Base-by-base conservation (phyloP, 1,140 invertebrate genomes). In the Magallana gigas region DNA sequence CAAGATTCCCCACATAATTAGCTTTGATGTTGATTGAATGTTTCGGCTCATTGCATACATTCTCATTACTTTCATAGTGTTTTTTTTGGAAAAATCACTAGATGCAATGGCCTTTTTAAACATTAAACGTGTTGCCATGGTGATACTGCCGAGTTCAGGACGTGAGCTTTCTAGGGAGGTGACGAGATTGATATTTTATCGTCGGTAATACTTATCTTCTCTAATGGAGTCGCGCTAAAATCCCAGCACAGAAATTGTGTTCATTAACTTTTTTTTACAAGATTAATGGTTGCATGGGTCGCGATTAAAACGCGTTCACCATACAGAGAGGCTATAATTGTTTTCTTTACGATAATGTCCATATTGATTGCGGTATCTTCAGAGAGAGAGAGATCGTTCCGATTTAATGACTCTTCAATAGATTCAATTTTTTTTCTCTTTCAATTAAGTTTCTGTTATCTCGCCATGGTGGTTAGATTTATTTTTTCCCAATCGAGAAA, bases 181-280 rank as follows among this genome's bases (percentile, higher is more conserved):
- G 68, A 11, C 68, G 23, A 9, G 68, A 76, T 76, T 76, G 68
- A 76, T 18, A 76, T 76, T 76, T 76, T 76, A 76, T 76, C 36
- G 68, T 29, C 23, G 1, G 8, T 29, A 76, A 76, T 76, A 76
- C 68, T 76, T 76, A 76, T 76, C 68, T 76, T 29, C 68, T 29
- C 36, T 76, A 76, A 76, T 76, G 68, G 68, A 76, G 68, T 76
- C 29, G 18, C 36, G 68, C 68, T 48, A 76, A 18, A 76, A 76
- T 76, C 68, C 23, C 12, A 23, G 68, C 68, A 29, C 12, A 29
- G 68, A 76, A 76, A 76, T 76, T 76, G 68, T 76, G 68, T 76
- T 76, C 68, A 76, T 76, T 76, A 76, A 76, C 23, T 76, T 29
- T 71, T 23, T 71, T 76, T 76, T 76, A 76, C 68, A 76, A 76